Percentiles rank a stretch among this genome's conserved stretches.
Conservation (phyloP, 2,888 invertebrate genomes). For the Incurvaria masculella region DNA sequence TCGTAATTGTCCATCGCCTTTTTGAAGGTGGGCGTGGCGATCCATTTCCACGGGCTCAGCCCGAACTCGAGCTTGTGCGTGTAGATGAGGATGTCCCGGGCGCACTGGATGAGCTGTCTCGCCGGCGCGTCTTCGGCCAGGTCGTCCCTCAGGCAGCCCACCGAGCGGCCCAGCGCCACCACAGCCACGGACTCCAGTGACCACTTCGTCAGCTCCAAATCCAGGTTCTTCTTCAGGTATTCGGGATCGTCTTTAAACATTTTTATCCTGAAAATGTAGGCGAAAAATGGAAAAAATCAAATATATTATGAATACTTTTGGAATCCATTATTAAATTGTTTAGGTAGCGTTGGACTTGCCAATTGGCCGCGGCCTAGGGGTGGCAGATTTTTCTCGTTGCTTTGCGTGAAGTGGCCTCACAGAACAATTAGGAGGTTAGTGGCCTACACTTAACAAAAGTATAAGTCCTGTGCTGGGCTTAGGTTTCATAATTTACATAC, state of each 20-base stretch:
- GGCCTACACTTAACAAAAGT: no score
- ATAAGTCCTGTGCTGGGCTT: no score
- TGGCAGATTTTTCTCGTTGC: no score
- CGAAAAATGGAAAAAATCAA: no score
- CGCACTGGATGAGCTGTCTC: conserved; percentile 27
- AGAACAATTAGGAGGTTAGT: no score
- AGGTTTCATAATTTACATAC: no score
- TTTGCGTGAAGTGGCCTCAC: no score
- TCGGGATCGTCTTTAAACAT: conserved; percentile 25
- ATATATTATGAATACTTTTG: no score
- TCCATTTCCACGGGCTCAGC: conserved; percentile 32
- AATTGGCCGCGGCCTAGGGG: no score
- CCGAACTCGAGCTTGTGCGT: conserved; percentile 30
- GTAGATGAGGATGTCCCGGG: conserved; percentile 28
- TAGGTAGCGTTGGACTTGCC: no score
- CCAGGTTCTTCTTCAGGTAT: conserved; percentile 40
- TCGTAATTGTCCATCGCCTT: conserved; percentile 33
- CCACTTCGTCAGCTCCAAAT: conserved; percentile 58
- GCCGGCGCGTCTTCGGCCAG: conserved; percentile 30
- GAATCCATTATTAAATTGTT: no score
- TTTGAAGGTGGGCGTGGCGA: conserved; percentile 31
- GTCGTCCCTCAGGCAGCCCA: conserved; percentile 33
- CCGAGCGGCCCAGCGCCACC: conserved; percentile 34
- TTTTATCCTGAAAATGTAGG: conserved; percentile 29
- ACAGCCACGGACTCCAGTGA: conserved; percentile 55